Conservation (phyloP, 2,888 invertebrate genomes). For the Zonitis immaculata region DNA sequence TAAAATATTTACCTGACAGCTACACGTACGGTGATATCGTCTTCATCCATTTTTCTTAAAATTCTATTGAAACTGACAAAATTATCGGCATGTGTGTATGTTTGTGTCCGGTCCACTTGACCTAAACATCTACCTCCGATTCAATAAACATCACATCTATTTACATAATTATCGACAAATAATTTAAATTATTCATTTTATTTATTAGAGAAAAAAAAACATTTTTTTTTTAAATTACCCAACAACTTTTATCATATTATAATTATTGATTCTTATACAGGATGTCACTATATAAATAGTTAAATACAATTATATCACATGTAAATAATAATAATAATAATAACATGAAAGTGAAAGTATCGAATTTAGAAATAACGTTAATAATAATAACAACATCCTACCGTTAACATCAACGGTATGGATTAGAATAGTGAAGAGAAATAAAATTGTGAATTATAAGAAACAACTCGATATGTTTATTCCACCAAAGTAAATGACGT, state of each 20-base stretch:
- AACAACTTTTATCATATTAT: no score
- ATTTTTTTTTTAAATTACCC: background rate
- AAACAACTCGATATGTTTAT: constrained; percentile 11
- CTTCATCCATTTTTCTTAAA: constrained; percentile 53
- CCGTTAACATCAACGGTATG: constrained; percentile 23
- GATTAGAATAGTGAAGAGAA: constrained; percentile 27
- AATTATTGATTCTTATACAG: background rate
- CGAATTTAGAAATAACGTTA: constrained; percentile 25
- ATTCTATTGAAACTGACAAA: constrained; percentile 25
- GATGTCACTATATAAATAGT: constrained; percentile 1
- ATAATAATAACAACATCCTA: constrained; percentile 18
- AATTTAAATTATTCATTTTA: constrained; percentile 15
- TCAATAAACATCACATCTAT: constrained; percentile 32
- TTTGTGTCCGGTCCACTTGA: constrained; percentile 22
- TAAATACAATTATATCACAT: constrained; percentile 14
- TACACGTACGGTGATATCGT: constrained; percentile 65
- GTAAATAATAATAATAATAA: constrained; percentile 19
- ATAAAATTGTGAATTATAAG: constrained; percentile 11
- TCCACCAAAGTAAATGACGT: constrained; percentile 23
- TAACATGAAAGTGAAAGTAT: constrained; percentile 30
- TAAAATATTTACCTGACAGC: constrained; percentile 58
- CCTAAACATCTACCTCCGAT: constrained; percentile 38
- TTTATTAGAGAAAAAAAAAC: background rate
- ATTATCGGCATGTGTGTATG: constrained; percentile 26
- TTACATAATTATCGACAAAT: constrained; percentile 28